These are phyloP conservation scores for Malthinus flaveolus DNA, from an alignment of 2,888 invertebrate species.

Conservation along the genomic window DNA sequence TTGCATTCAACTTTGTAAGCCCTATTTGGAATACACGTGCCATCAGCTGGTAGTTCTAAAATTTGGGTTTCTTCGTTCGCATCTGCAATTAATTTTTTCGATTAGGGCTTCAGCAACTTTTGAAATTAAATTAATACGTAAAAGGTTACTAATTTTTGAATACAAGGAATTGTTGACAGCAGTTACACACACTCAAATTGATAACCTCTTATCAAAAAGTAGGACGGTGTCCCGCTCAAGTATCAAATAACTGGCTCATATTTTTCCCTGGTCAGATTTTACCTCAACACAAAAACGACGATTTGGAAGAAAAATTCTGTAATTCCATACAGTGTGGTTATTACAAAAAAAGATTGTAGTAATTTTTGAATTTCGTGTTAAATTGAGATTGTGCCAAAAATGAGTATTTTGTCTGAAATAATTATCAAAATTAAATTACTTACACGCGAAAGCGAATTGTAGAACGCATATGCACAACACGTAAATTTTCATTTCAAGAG, in stretches of 20 bases:
- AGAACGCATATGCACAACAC: slow-evolving; percentile 7
- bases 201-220: slow-evolving; percentile 17
- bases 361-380: too few relatives aligned
- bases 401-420: too few relatives aligned
- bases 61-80: not conserved
- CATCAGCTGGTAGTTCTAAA: slow-evolving; percentile 7
- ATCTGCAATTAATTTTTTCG: not conserved
- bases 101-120: slow-evolving; percentile 7
- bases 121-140: slow-evolving; percentile 29
- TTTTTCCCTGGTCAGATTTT: not conserved
- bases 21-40: slow-evolving; percentile 10
- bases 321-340: too few relatives aligned
- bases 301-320: not conserved
- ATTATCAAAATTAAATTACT: not conserved
- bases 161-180: slow-evolving; percentile 7
- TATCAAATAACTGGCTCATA: slow-evolving; percentile 12
- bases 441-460: slow-evolving; percentile 1
- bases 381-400: too few relatives aligned
- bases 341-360: too few relatives aligned
- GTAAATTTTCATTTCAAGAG: not conserved
- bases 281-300: not conserved
- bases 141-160: slow-evolving; percentile 5
- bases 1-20: slow-evolving; percentile 11
- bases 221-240: slow-evolving; percentile 11
- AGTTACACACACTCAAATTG: slow-evolving; percentile 1